Evolutionary conservation across 2,113 vertebrate genomes (phyloP).

Genomic region (Perca schrenkii): DNA sequence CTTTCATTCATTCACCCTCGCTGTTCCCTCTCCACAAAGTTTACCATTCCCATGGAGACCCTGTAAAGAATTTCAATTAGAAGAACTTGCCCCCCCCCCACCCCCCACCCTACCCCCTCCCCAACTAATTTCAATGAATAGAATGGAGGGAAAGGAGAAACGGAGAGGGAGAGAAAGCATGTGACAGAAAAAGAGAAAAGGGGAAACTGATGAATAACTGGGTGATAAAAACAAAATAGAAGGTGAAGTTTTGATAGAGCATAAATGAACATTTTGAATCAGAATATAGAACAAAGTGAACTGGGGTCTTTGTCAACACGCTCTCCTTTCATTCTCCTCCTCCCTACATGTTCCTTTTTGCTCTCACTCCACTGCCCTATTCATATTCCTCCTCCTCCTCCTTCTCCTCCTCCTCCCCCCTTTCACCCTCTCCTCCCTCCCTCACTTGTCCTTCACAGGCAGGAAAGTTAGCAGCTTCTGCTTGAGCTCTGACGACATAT

Average conservation of each 20-base stretch:
- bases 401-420: background rate
- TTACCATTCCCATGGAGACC: slow-evolving; percentile 84
- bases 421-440: slow-evolving; percentile 17
- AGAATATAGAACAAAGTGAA: slow-evolving; percentile 63
- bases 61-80: slow-evolving; percentile 86
- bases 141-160: slow-evolving; percentile 53
- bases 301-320: slow-evolving; percentile 70
- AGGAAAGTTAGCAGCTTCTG: slow-evolving; percentile 71
- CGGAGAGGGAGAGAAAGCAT: slow-evolving; percentile 46
- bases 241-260: slow-evolving; percentile 59
- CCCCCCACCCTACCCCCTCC: background rate
- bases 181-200: slow-evolving; percentile 40
- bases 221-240: slow-evolving; percentile 21
- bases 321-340: slow-evolving; percentile 66
- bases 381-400: slow-evolving; percentile 71
- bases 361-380: slow-evolving; percentile 74
- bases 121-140: slow-evolving; percentile 69
- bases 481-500: slow-evolving; percentile 47
- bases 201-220: slow-evolving; percentile 31
- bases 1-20: slow-evolving; percentile 64
- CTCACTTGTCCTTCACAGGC: slow-evolving; percentile 71
- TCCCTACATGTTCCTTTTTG: slow-evolving; percentile 68
- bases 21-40: slow-evolving; percentile 78
- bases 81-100: slow-evolving; percentile 44
- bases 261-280: slow-evolving; percentile 55